A percentile compares a stretch with the other conserved stretches of the same genome.
These are phyloP conservation scores for Drosophila mettleri DNA, from an alignment of 2,888 invertebrate species.

Conservation along the genomic window DNA sequence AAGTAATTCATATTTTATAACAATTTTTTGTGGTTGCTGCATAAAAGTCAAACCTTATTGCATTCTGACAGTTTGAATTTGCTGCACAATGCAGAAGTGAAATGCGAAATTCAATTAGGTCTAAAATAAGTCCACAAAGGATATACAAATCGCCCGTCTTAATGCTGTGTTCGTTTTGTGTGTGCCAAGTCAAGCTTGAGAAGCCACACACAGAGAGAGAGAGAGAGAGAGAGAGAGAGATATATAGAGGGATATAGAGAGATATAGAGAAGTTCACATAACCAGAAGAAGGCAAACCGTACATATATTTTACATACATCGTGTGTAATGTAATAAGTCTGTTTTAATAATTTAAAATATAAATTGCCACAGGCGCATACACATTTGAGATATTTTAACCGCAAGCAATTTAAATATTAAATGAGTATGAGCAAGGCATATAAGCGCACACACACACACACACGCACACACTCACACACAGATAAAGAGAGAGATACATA, in stretches of 20 bases:
- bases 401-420: slow-evolving; percentile 80
- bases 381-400: slow-evolving; percentile 72
- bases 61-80: slow-evolving; percentile 50
- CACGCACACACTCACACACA: slow-evolving; percentile 21
- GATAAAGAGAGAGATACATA: slow-evolving; percentile 5
- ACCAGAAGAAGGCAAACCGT: neutral
- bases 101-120: slow-evolving; percentile 64
- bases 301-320: slow-evolving; percentile 13
- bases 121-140: slow-evolving; percentile 39
- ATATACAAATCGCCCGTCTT: slow-evolving; percentile 5
- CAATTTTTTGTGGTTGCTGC: neutral
- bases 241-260: no score
- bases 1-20: neutral
- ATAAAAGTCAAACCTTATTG: slow-evolving; percentile 1
- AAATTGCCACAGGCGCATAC: slow-evolving; percentile 72
- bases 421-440: slow-evolving; percentile 57
- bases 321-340: slow-evolving; percentile 68
- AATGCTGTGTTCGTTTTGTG: slow-evolving; percentile 27
- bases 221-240: slow-evolving; percentile 10
- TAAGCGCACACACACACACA: slow-evolving; percentile 23
- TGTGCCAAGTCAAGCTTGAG: slow-evolving; percentile 56
- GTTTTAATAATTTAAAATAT: slow-evolving; percentile 80
- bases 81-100: slow-evolving; percentile 58
- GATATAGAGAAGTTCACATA: slow-evolving; percentile 13
- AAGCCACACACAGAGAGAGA: slow-evolving; percentile 31